Evolutionary conservation across 2,113 vertebrate genomes (phyloP).

Genomic region (Jacana jacana): DNA sequence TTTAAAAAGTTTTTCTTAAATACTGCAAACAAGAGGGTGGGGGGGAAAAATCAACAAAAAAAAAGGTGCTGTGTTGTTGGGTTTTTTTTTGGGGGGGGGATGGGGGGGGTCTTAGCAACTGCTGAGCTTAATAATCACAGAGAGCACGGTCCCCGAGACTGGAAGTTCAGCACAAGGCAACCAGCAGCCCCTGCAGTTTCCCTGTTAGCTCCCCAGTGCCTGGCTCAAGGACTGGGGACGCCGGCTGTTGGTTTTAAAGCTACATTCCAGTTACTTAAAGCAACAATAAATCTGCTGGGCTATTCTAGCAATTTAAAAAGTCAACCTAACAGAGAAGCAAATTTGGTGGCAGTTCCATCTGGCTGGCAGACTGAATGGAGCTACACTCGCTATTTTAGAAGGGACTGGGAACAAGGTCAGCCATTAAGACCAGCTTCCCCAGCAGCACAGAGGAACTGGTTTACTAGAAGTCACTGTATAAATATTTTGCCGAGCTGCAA

Average conservation of each 20-base stretch:
- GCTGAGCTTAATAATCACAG: background rate
- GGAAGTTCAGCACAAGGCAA: background rate
- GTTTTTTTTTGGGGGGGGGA: too few relatives aligned
- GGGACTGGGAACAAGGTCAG: background rate
- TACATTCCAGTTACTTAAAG: background rate
- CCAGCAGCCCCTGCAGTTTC: background rate
- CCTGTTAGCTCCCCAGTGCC: background rate
- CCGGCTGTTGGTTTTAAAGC: background rate
- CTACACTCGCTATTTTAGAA: fast-evolving
- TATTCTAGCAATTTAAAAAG: background rate
- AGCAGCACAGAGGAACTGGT: constrained; percentile 10
- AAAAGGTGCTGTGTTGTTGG: too few relatives aligned
- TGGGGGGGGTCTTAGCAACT: too few relatives aligned
- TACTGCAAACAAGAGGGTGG: background rate
- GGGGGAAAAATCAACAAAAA: too few relatives aligned
- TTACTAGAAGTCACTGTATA: constrained; percentile 29
- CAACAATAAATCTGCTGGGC: background rate
- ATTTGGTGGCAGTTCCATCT: background rate
- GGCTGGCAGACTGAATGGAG: background rate
- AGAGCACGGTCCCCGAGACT: background rate
- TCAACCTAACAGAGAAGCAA: background rate
- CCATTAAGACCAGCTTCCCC: background rate
- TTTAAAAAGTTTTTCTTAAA: background rate
- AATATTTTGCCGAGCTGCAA: constrained; percentile 60
- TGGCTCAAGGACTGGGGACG: fast-evolving